A percentile compares a stretch with the other conserved stretches of the same genome.
These are phyloP conservation scores for Trachymyrmex cornetzi DNA, from an alignment of 1,140 invertebrate genomes.

Conservation along the genomic window DNA sequence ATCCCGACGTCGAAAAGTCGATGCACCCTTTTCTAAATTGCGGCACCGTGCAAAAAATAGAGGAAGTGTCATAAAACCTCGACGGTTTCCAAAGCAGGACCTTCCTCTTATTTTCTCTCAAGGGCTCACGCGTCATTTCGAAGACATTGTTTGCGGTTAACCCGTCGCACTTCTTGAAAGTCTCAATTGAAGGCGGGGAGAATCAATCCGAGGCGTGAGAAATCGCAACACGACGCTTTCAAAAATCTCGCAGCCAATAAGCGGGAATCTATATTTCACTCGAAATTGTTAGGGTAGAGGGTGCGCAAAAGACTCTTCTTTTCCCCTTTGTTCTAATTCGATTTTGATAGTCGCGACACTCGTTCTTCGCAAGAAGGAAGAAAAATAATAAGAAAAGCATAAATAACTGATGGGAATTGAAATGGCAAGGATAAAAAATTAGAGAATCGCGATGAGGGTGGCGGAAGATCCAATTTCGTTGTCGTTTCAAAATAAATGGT, in stretches of 20 bases:
- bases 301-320: slow-evolving; percentile 56
- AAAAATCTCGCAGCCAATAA: slow-evolving; percentile 72
- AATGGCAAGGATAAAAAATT: slow-evolving; percentile 68
- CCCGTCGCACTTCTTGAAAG: slow-evolving; percentile 69
- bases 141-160: slow-evolving; percentile 80
- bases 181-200: slow-evolving; percentile 71
- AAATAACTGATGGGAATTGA: slow-evolving; percentile 82
- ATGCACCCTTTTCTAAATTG: slow-evolving; percentile 70
- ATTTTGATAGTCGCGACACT: slow-evolving; percentile 76
- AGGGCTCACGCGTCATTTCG: slow-evolving; percentile 63
- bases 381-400: slow-evolving; percentile 77
- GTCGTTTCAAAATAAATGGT: slow-evolving; percentile 68
- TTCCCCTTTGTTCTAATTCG: slow-evolving; percentile 75
- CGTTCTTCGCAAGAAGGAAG: slow-evolving; percentile 10
- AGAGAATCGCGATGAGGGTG: slow-evolving; percentile 20
- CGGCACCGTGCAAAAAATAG: slow-evolving; percentile 35
- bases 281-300: slow-evolving; percentile 70
- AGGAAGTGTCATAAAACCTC: slow-evolving; percentile 25
- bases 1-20: slow-evolving; percentile 59
- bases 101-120: slow-evolving; percentile 66
- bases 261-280: slow-evolving; percentile 77
- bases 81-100: slow-evolving; percentile 20
- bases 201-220: slow-evolving; percentile 78
- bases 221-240: slow-evolving; percentile 62
- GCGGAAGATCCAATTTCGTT: slow-evolving; percentile 75